Base-by-base conservation (phyloP, 2,113 vertebrate genomes). In the Tragelaphus strepsiceros region DNA sequence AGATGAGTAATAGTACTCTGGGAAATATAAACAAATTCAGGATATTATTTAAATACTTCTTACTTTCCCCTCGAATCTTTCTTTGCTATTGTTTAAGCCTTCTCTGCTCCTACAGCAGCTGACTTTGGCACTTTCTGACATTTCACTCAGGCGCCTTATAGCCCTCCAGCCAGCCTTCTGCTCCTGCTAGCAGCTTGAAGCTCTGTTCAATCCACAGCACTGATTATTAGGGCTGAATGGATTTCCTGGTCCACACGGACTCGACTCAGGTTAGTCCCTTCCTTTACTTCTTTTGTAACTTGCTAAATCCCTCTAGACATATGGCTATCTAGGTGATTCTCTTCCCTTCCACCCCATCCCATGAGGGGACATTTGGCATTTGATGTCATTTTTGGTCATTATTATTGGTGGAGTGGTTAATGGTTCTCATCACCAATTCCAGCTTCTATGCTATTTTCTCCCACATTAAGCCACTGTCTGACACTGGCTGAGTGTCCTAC, bases 101-200 rank as follows among this genome's bases (percentile, higher is more conserved):
- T 19, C 13, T 74, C 3, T 78, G 56, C 21, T 28, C 12, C 56
- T 74, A 30, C 2, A 78, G 61, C 46, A 24, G 71, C 49, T 67
- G 64, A 43, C 77, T 84, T 6, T 26, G 56, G 2, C 11, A 2
- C 16, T 32, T 86, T 15, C 7, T 51, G 24, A 6, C 24, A 5
- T 58, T 78, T 32, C 67, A 0, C 0, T 59, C 35, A 22, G 35
- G 19, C 39, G 28, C n/a, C 28, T 28, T 28, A 16, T 6, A n/a
- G 30, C 1, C 39, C 54, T 83, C 24, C 26, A 49, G 17, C 13
- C 10, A 9, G 43, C 26, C 13, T 74, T 30, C 32, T 46, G 24
- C 21, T 21, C 32, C 82, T 56, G n/a, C 19, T n/a, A 4, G 10
- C 59, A 26, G 22, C 51, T 22, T 51, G 16, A 19, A 35, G 49